Conservation (phyloP, 2,113 vertebrate genomes). For the Dermatemys mawii region DNA sequence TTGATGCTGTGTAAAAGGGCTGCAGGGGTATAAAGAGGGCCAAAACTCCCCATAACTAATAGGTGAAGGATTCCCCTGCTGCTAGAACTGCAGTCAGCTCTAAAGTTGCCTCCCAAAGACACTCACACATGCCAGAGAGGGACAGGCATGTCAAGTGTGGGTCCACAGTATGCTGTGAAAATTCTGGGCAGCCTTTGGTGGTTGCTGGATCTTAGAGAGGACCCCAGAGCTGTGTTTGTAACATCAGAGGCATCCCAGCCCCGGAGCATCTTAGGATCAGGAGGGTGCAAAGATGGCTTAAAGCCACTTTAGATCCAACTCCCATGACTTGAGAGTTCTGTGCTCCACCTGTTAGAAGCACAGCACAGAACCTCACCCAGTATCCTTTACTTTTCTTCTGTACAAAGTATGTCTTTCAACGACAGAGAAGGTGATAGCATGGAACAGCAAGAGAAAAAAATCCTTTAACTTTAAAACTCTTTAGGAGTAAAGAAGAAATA, state of each 20-base stretch:
- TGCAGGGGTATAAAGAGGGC: neutral
- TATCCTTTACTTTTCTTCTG: rapidly evolving
- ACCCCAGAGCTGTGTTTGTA: neutral
- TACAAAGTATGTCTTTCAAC: neutral
- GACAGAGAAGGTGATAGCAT: neutral
- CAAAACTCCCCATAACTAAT: neutral
- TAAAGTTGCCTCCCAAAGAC: neutral
- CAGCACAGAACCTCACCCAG: neutral
- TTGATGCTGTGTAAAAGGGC: neutral
- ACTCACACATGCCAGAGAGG: neutral
- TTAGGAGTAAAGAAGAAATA: neutral
- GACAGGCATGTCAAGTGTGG: neutral
- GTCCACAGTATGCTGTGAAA: neutral
- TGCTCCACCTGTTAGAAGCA: neutral
- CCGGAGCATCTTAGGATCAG: neutral
- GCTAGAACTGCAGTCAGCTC: neutral
- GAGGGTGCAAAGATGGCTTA: neutral
- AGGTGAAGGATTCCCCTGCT: neutral
- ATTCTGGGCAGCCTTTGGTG: neutral
- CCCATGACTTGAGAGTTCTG: neutral
- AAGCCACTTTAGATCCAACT: neutral
- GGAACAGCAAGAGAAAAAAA: neutral
- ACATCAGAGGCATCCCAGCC: neutral
- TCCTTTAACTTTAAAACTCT: neutral
- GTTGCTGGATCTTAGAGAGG: neutral